Evolutionary conservation across 2,888 invertebrate genomes (phyloP).

Genomic region (Rotaria socialis): DNA sequence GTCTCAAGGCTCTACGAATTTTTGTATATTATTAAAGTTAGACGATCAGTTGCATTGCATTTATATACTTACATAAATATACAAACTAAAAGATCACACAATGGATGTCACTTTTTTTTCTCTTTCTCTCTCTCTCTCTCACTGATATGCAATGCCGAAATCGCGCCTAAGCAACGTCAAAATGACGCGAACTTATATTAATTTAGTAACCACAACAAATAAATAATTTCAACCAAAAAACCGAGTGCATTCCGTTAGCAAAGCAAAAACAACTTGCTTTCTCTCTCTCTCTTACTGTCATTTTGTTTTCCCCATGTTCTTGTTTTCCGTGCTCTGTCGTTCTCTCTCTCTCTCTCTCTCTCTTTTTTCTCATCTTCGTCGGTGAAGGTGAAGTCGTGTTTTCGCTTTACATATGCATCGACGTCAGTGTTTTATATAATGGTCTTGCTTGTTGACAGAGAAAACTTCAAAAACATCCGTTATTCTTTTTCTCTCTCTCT

Average conservation of each 20-base stretch:
- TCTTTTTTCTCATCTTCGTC: background rate
- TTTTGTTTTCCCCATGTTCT: background rate
- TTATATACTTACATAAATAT: slow-evolving; percentile 13
- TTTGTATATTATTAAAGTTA: background rate
- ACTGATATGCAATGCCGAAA: background rate
- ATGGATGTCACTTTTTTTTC: background rate
- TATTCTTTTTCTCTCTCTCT: background rate
- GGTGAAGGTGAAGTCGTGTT: slow-evolving; percentile 11
- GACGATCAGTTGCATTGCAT: background rate
- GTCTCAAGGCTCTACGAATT: background rate
- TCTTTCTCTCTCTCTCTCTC: too few relatives aligned
- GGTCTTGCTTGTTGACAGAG: background rate
- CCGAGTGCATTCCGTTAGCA: background rate
- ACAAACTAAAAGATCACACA: background rate
- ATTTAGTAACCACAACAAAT: background rate
- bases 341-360: background rate
- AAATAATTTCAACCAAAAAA: background rate
- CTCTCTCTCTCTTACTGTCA: background rate
- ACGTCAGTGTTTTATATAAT: background rate
- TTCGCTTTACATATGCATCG: background rate
- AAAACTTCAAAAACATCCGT: slow-evolving; percentile 26
- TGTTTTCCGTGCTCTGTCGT: background rate
- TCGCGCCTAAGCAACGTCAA: background rate
- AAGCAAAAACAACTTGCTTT: background rate
- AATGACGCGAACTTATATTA: background rate